Percentiles rank a stretch among this genome's conserved stretches.
Evolutionary conservation across 2,888 invertebrate species (phyloP).

Genomic region (Diloba caeruleocephala): DNA sequence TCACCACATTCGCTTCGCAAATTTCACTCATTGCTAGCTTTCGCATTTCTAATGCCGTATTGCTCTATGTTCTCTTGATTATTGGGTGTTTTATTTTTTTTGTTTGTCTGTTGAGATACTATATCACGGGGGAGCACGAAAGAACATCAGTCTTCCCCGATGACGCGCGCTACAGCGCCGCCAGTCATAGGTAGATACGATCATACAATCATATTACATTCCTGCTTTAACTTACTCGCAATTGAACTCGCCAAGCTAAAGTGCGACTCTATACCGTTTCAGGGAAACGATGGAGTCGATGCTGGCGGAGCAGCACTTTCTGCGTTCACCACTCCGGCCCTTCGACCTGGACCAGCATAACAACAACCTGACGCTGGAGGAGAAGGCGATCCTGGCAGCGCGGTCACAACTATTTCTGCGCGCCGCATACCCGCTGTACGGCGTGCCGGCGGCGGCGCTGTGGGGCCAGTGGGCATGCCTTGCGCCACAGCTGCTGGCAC

Average conservation of each 20-base stretch:
- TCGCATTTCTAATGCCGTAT: conserved; percentile 46
- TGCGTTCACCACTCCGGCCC: conserved; percentile 93
- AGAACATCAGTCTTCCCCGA: conserved; percentile 86
- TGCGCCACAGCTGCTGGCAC: conserved; percentile 91
- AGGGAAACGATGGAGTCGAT: conserved; percentile 97
- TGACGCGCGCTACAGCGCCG: conserved; percentile 86
- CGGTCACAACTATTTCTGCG: conserved; percentile 93
- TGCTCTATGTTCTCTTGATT: conserved; percentile 57
- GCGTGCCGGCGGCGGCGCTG: conserved; percentile 88
- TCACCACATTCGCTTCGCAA: conserved; percentile 50
- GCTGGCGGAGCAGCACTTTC: conserved; percentile 95
- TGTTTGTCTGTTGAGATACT: conserved; percentile 88
- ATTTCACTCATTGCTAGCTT: conserved; percentile 46
- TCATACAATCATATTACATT: conserved; percentile 63
- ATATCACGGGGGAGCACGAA: conserved; percentile 88
- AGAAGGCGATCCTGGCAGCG: conserved; percentile 93
- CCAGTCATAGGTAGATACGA: conserved; percentile 86
- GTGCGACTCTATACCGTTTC: conserved; percentile 68
- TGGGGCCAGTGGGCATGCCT: conserved; percentile 93
- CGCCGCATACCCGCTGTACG: conserved; percentile 90
- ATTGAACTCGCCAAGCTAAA: conserved; percentile 34
- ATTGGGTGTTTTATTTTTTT: conserved; percentile 80
- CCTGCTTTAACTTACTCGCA: conserved; percentile 22
- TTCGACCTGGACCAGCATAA: conserved; percentile 92
- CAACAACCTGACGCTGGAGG: conserved; percentile 92